Percentiles rank a stretch among this genome's conserved stretches.
Conservation (phyloP, 1,140 invertebrate genomes). For the Musca vetustissima region DNA sequence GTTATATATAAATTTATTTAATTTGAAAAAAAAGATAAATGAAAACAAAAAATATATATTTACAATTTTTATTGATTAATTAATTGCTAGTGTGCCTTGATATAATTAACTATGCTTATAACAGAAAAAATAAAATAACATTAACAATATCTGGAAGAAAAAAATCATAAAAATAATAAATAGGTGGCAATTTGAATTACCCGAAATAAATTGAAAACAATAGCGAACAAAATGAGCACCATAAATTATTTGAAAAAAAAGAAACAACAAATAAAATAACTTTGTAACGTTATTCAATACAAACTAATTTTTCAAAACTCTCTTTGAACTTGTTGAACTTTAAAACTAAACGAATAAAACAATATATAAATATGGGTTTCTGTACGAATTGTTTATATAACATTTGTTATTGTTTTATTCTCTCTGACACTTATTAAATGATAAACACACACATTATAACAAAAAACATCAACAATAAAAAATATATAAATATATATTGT, state of each 20-base stretch:
- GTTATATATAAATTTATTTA: no score
- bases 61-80: neutral
- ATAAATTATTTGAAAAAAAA: neutral
- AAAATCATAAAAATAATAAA: no score
- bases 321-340: neutral
- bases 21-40: no score
- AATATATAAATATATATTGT: constrained; percentile 4
- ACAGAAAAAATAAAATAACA: neutral
- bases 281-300: neutral
- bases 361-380: neutral
- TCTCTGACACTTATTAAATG: neutral
- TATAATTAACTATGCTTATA: constrained; percentile 32
- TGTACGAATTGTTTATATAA: neutral
- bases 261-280: neutral
- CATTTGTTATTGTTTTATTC: neutral
- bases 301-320: neutral
- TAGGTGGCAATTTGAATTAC: neutral
- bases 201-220: neutral
- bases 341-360: no score
- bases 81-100: constrained; percentile 53
- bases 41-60: no score
- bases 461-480: no score
- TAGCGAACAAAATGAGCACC: neutral
- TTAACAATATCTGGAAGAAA: constrained; percentile 4
- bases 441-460: neutral